Evolutionary conservation across 2,797 vertebrate species (phyloP).

Genomic region (Chloroceryle inda): DNA sequence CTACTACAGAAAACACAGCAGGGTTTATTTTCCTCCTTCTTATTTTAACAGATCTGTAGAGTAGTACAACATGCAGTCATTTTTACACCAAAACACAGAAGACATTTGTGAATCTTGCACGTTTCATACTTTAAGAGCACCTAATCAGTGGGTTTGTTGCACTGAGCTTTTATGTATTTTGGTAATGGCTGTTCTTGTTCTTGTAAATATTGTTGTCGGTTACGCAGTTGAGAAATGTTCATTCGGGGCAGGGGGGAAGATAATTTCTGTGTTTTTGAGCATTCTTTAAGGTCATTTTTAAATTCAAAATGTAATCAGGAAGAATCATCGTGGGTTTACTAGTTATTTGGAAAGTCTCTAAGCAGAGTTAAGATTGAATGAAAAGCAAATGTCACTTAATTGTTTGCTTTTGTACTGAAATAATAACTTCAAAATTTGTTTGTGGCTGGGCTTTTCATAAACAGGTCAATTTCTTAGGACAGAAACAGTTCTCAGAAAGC

Average conservation of each 20-base stretch:
- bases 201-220: background rate
- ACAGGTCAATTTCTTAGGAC: background rate
- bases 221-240: background rate
- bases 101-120: fast-evolving
- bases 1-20: background rate
- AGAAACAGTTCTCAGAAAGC: background rate
- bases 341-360: background rate
- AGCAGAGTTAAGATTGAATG: background rate
- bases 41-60: background rate
- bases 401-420: background rate
- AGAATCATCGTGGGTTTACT: background rate
- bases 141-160: background rate
- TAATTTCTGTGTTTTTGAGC: background rate
- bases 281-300: background rate
- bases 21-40: fast-evolving
- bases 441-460: background rate
- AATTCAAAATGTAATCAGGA: background rate
- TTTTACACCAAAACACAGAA: background rate
- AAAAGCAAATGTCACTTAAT: background rate
- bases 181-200: background rate
- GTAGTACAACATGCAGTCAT: background rate
- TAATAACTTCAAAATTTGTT: background rate
- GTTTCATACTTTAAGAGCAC: background rate
- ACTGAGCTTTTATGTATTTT: background rate
- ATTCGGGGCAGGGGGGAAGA: background rate